A percentile compares a stretch with the other conserved stretches of the same genome.
Evolutionary conservation across 1,140 invertebrate genomes (phyloP).

Genomic region (Lordiphosa mommai): DNA sequence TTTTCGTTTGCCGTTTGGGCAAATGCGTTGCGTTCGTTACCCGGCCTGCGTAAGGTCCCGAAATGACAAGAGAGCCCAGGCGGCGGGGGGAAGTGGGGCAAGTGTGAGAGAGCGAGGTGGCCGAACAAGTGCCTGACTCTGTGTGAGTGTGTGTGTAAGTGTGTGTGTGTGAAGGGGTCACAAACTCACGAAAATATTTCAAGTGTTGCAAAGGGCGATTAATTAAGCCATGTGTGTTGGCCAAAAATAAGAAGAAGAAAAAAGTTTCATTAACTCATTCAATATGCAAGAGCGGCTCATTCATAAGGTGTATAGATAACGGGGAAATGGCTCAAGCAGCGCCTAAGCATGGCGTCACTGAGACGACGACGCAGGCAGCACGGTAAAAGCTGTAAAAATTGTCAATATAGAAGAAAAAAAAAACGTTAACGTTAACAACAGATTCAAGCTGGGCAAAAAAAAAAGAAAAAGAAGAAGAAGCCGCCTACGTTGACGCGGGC

Average conservation of each 20-base stretch:
- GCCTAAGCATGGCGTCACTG: slow-evolving; percentile 72
- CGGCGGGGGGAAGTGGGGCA: slow-evolving; percentile 12
- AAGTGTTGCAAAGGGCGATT: slow-evolving; percentile 44
- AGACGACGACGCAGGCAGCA: slow-evolving; percentile 38
- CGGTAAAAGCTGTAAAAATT: slow-evolving; percentile 72
- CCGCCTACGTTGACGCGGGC: slow-evolving; percentile 42
- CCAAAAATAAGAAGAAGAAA: slow-evolving; percentile 8
- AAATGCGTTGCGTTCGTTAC: slow-evolving; percentile 45
- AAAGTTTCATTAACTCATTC: slow-evolving; percentile 65
- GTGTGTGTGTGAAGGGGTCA: slow-evolving; percentile 26
- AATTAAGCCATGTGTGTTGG: slow-evolving; percentile 27
- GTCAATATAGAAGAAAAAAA: slow-evolving; percentile 68
- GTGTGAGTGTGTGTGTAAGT: background rate
- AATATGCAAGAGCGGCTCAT: slow-evolving; percentile 44
- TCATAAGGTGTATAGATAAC: slow-evolving; percentile 66
- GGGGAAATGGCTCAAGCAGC: slow-evolving; percentile 52
- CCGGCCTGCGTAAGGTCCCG: slow-evolving; percentile 26
- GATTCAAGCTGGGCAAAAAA: slow-evolving; percentile 58
- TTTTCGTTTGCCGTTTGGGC: no score
- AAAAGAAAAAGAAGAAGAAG: slow-evolving; percentile 72
- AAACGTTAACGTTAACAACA: slow-evolving; percentile 37
- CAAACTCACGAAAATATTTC: slow-evolving; percentile 29
- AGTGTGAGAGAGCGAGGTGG: slow-evolving; percentile 15
- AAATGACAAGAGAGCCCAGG: slow-evolving; percentile 1
- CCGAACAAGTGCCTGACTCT: slow-evolving; percentile 51